phyloP scores from a whole-genome alignment of 2,888 invertebrate species.

The Scaptomyza reducta region DNA sequence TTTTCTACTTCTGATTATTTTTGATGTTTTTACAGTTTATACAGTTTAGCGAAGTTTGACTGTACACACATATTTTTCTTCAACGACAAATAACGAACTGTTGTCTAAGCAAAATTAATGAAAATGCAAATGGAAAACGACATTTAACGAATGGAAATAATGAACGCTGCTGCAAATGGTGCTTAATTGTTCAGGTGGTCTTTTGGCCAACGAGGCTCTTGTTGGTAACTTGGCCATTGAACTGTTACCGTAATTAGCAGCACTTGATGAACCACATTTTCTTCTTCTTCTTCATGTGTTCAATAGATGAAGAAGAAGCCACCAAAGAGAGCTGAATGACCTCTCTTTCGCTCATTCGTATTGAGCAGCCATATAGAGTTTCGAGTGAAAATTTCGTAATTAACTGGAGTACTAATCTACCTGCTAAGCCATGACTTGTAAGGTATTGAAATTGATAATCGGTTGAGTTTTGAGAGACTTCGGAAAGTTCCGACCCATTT shows the following conservation, averaged over 20 bases:
- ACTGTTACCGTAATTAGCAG: constrained; percentile 30
- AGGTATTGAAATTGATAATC: too few relatives aligned
- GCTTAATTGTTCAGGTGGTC: constrained; percentile 62
- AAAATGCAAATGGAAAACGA: constrained; percentile 63
- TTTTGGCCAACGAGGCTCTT: neutral
- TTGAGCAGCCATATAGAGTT: too few relatives aligned
- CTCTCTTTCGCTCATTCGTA: neutral
- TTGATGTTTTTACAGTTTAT: too few relatives aligned
- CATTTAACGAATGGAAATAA: constrained; percentile 49
- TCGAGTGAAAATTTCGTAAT: too few relatives aligned
- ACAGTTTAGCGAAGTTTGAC: neutral
- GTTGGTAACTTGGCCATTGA: constrained; percentile 30
- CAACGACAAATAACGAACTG: constrained; percentile 10
- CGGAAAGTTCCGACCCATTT: too few relatives aligned
- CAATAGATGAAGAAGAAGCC: constrained; percentile 5
- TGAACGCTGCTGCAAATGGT: constrained; percentile 50
- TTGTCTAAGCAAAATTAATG: constrained; percentile 52
- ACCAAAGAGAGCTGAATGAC: constrained; percentile 13
- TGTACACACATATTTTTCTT: neutral
- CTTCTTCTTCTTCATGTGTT: neutral
- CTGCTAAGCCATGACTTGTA: too few relatives aligned
- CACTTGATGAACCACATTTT: constrained; percentile 15
- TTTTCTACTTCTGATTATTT: too few relatives aligned
- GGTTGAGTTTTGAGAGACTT: too few relatives aligned
- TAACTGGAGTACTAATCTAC: too few relatives aligned